phyloP scores from a whole-genome alignment of 2,797 vertebrate species.

The Manis pentadactyla region DNA sequence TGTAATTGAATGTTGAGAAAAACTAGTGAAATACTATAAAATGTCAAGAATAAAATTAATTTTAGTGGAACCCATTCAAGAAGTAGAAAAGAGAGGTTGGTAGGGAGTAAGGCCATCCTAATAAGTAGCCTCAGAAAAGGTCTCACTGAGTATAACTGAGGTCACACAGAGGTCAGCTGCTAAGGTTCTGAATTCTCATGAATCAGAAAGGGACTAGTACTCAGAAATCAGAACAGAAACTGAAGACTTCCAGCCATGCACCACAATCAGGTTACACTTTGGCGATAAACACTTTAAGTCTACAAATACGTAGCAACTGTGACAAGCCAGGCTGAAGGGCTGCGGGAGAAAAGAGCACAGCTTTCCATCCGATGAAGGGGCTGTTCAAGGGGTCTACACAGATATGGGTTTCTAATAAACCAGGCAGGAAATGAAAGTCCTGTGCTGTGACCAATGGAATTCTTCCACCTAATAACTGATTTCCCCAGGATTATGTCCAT shows the following conservation, averaged over 20 bases:
- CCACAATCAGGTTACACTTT: neutral
- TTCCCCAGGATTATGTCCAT: neutral
- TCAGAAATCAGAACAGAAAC: constrained; percentile 13
- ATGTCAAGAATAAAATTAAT: constrained; percentile 73
- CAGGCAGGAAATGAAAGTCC: neutral
- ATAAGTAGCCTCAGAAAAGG: constrained; percentile 44
- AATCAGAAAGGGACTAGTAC: neutral
- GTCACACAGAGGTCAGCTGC: neutral
- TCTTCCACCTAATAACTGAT: neutral
- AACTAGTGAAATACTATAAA: constrained; percentile 36
- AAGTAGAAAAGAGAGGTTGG: constrained; percentile 12
- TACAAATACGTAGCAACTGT: neutral
- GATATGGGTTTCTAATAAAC: neutral
- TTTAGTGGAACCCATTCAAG: constrained; percentile 43
- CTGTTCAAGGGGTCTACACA: neutral
- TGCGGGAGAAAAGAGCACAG: neutral
- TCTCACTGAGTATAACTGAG: neutral
- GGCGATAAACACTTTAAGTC: neutral
- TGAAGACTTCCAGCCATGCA: neutral
- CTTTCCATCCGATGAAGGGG: neutral
- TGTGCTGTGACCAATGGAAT: neutral
- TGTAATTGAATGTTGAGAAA: constrained; percentile 44
- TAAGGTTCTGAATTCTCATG: neutral
- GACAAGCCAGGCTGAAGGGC: neutral
- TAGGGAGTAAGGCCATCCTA: neutral